Conservation (phyloP, 2,113 vertebrate genomes). For the Onychostruthus taczanowskii region DNA sequence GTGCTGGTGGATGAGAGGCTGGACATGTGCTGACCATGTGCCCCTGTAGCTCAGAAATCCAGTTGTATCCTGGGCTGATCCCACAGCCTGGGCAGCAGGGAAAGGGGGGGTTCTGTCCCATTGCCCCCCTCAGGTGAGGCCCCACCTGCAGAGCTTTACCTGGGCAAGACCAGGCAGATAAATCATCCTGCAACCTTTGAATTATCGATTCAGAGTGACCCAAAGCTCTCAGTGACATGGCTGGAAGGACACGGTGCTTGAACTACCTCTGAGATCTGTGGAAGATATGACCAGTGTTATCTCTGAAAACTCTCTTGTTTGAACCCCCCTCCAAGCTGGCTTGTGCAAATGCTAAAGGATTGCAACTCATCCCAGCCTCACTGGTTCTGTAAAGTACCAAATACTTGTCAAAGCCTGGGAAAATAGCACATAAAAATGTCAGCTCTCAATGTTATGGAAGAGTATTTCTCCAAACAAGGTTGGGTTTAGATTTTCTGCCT, state of each 20-base stretch:
- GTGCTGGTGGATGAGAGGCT: neutral
- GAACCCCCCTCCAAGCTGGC: neutral
- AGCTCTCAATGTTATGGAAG: neutral
- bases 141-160: neutral
- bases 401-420: neutral
- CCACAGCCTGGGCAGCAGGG: neutral
- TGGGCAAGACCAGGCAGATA: neutral
- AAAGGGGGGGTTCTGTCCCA: neutral
- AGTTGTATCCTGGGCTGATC: neutral
- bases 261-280: neutral
- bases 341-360: conserved; percentile 7
- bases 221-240: neutral
- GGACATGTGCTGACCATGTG: neutral
- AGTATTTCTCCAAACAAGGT: neutral
- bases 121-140: neutral
- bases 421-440: conserved; percentile 17
- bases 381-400: neutral
- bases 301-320: neutral
- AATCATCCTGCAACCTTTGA: neutral
- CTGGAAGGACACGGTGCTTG: accelerated
- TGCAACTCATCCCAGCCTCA: neutral
- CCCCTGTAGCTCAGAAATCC: neutral
- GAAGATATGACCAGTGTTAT: neutral
- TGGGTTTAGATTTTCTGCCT: neutral
- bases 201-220: neutral